These are phyloP conservation scores for Halcyon badia DNA, from an alignment of 2,797 vertebrate genomes.

Conservation along the genomic window DNA sequence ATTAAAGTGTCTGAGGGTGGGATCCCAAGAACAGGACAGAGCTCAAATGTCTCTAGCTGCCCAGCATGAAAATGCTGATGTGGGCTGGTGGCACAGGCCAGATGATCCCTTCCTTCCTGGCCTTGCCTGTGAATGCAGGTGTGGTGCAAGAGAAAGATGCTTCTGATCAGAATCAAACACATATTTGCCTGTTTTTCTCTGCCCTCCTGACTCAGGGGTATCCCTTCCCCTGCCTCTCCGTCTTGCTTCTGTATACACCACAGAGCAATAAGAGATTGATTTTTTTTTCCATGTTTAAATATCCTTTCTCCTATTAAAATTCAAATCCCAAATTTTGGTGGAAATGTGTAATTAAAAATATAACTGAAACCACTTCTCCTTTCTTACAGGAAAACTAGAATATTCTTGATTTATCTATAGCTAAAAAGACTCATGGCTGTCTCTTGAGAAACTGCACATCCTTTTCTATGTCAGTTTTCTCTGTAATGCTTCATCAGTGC, in stretches of 20 bases:
- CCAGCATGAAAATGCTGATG: neutral
- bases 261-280: neutral
- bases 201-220: neutral
- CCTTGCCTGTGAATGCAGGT: neutral
- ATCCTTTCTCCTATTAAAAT: neutral
- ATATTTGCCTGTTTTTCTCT: neutral
- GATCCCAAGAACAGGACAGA: neutral
- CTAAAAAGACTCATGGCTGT: neutral
- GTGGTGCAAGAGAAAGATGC: neutral
- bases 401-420: neutral
- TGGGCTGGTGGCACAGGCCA: neutral
- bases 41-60: neutral
- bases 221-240: neutral
- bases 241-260: neutral
- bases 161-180: neutral
- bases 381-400: neutral
- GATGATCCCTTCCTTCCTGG: rapidly evolving
- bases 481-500: neutral
- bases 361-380: neutral
- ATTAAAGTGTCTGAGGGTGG: neutral
- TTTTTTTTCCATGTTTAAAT: neutral
- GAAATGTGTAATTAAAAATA: neutral
- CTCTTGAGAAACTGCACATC: neutral
- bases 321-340: neutral
- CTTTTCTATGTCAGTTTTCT: neutral